A percentile compares a stretch with the other conserved stretches of the same genome.
These are phyloP conservation scores for Plumapathes pennacea DNA, from an alignment of 92 coral and sea anemone genomes.

Conservation along the genomic window DNA sequence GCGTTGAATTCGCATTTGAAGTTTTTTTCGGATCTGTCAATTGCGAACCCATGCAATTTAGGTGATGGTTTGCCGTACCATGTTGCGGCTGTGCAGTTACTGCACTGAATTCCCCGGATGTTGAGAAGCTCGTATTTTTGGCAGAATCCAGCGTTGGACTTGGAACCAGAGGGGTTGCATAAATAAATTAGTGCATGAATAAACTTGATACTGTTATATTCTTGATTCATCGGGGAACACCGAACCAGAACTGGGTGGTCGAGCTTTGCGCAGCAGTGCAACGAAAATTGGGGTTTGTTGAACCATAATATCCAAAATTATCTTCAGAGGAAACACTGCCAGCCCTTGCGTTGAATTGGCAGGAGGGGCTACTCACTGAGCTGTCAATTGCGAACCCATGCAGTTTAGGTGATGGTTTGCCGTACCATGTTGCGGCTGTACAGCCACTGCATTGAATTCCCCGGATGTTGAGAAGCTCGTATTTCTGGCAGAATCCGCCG, in stretches of 20 bases:
- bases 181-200: too few relatives aligned
- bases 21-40: background rate
- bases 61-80: background rate
- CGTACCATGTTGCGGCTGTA: background rate
- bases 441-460: slow-evolving; percentile 8
- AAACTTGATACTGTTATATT: too few relatives aligned
- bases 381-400: slow-evolving; percentile 7
- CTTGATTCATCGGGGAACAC: too few relatives aligned
- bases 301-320: slow-evolving; percentile 3
- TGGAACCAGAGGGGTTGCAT: too few relatives aligned
- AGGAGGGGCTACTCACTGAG: background rate
- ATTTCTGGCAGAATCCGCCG: background rate
- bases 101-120: slow-evolving; percentile 16
- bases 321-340: slow-evolving; percentile 1
- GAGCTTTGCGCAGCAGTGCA: background rate
- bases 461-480: slow-evolving; percentile 19
- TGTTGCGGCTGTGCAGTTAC: background rate
- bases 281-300: background rate
- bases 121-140: slow-evolving; percentile 6
- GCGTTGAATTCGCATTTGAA: slow-evolving; percentile 1
- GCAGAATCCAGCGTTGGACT: too few relatives aligned
- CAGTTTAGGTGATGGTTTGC: background rate
- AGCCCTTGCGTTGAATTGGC: background rate
- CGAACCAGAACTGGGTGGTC: slow-evolving; percentile 24
- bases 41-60: too few relatives aligned